Evolutionary conservation across 2,888 invertebrate genomes (phyloP).

Genomic region (Pachymerium ferrugineum): DNA sequence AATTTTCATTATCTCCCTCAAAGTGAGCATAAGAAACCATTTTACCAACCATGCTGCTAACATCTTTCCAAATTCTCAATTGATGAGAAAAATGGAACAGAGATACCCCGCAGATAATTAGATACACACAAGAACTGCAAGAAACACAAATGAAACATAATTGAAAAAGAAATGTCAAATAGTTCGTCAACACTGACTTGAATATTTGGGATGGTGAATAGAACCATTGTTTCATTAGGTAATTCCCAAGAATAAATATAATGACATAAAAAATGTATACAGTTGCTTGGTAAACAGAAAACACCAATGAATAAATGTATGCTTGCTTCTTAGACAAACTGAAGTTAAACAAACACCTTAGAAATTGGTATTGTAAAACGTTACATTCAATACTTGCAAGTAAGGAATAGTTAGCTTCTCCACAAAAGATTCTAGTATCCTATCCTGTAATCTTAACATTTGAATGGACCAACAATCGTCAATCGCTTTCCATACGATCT

Average conservation of each 20-base stretch:
- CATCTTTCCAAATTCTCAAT: not conserved
- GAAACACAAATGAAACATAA: not conserved
- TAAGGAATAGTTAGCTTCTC: not conserved
- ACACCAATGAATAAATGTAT: not conserved
- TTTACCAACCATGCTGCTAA: not conserved
- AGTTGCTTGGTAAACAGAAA: not conserved
- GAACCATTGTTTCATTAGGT: not conserved
- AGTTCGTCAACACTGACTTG: not conserved
- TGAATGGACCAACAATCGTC: not conserved
- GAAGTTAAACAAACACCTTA: not conserved
- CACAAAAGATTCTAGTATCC: not conserved
- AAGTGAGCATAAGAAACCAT: too few relatives aligned
- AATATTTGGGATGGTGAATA: not conserved
- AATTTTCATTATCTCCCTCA: too few relatives aligned
- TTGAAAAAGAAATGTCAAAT: not conserved
- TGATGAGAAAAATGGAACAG: not conserved
- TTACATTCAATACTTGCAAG: constrained; percentile 2
- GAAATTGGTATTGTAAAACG: not conserved
- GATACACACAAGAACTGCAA: not conserved
- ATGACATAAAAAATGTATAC: not conserved
- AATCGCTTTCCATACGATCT: not conserved
- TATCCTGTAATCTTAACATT: not conserved
- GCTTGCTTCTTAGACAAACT: not conserved
- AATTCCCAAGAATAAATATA: not conserved
- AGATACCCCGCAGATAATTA: not conserved